Evolutionary conservation across 2,888 invertebrate species (phyloP).

Genomic region (Mythimna vitellina): DNA sequence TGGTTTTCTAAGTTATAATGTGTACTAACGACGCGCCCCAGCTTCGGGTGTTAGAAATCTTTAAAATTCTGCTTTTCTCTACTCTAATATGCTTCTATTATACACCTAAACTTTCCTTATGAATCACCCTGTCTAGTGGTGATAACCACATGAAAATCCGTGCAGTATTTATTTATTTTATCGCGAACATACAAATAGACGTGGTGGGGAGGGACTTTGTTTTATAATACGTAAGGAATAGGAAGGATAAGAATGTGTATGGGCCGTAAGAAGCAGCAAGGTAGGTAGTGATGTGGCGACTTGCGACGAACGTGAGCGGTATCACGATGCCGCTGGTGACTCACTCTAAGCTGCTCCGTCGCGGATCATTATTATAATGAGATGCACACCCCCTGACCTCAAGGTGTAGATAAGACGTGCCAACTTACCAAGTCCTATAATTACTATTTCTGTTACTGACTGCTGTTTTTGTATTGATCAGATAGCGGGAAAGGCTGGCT

Average conservation of each 20-base stretch:
- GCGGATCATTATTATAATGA: constrained; percentile 77
- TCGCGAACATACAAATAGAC: too few species aligned
- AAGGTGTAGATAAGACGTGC: constrained; percentile 72
- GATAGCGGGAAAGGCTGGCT: constrained; percentile 25
- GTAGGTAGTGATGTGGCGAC: constrained; percentile 59
- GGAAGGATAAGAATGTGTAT: constrained; percentile 14
- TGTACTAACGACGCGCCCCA: constrained; percentile 8
- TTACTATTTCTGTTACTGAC: constrained; percentile 68
- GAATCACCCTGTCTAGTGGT: too few species aligned
- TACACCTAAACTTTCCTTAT: too few species aligned
- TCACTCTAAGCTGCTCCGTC: constrained; percentile 65
- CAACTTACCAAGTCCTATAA: constrained; percentile 76
- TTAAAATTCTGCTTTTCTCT: too few species aligned
- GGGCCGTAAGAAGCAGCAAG: constrained; percentile 51
- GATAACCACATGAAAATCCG: too few species aligned
- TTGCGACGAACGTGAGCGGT: constrained; percentile 74
- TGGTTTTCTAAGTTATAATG: constrained; percentile 41
- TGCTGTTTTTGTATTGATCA: constrained; percentile 35
- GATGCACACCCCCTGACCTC: constrained; percentile 75
- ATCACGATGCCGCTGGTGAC: constrained; percentile 75
- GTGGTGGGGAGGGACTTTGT: too few species aligned
- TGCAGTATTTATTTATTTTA: too few species aligned
- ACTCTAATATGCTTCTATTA: too few species aligned
- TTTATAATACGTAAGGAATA: too few species aligned
- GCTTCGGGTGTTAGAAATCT: too few species aligned